These are phyloP conservation scores for Gracilinanus agilis DNA, from an alignment of 2,113 vertebrate species.

Conservation along the genomic window DNA sequence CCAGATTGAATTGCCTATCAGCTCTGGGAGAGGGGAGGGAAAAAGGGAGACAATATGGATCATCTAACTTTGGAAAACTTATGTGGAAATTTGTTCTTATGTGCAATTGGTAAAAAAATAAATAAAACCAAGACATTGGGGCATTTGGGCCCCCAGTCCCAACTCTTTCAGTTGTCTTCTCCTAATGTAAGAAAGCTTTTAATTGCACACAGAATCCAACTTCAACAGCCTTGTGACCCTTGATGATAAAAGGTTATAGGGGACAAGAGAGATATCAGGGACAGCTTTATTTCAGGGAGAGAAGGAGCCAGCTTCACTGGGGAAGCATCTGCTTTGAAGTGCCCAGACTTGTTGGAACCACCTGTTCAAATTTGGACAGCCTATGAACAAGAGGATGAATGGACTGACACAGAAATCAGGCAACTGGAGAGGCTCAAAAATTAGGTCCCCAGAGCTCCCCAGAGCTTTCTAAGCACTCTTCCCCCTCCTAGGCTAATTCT, in stretches of 20 bases:
- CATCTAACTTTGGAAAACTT: no score
- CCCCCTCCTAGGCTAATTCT: background rate
- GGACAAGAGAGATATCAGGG: background rate
- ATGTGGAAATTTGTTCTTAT: no score
- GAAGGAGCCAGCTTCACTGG: background rate
- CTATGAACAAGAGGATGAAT: background rate
- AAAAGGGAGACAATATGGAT: no score
- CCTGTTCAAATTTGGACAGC: background rate
- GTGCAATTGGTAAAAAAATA: no score
- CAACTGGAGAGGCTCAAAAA: background rate
- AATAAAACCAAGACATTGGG: background rate
- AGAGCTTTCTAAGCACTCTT: background rate
- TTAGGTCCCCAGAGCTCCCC: background rate
- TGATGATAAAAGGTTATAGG: background rate
- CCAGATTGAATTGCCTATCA: no score
- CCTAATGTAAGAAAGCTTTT: background rate
- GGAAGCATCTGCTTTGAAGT: background rate
- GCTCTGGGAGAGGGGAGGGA: no score
- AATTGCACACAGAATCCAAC: background rate
- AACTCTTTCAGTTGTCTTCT: background rate
- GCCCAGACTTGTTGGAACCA: background rate
- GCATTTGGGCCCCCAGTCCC: background rate
- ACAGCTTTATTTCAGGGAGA: background rate
- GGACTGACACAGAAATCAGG: background rate
- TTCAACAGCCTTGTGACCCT: background rate